A percentile compares a stretch with the other conserved stretches of the same genome.
Conservation (phyloP, 2,888 invertebrate species). For the Mantis religiosa region DNA sequence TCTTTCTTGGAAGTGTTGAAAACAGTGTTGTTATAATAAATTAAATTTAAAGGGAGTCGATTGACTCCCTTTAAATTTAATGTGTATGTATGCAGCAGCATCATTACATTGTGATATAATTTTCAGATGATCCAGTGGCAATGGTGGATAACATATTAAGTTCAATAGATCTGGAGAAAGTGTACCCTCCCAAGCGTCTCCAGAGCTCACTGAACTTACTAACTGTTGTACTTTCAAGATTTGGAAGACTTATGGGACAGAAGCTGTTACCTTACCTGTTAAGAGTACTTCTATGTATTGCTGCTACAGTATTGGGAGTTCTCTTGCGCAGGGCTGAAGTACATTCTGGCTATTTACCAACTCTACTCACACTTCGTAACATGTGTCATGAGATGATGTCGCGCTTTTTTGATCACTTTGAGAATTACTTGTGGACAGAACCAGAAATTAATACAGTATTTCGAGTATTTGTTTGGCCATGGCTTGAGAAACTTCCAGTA, state of each 20-base stretch:
- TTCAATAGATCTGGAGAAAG: constrained; percentile 52
- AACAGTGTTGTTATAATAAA: no score
- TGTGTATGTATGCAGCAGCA: no score
- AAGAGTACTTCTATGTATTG: constrained; percentile 66
- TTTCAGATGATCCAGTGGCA: constrained; percentile 49
- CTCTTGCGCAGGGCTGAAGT: constrained; percentile 43
- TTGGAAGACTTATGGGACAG: constrained; percentile 71
- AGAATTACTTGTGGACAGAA: constrained; percentile 66
- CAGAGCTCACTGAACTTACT: constrained; percentile 72
- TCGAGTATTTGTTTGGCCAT: constrained; percentile 76
- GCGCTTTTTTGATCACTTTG: constrained; percentile 76
- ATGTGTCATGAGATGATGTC: constrained; percentile 58
- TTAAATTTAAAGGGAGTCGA: no score
- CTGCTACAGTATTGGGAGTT: constrained; percentile 61
- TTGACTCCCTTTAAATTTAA: no score
- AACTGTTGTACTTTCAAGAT: constrained; percentile 72
- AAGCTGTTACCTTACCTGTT: constrained; percentile 64
- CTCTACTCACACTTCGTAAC: constrained; percentile 63
- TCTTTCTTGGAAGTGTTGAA: no score
- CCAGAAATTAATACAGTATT: constrained; percentile 72
- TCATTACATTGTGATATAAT: neutral
- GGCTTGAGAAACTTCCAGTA: constrained; percentile 65
- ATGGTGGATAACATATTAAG: constrained; percentile 49
- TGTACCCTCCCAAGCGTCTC: constrained; percentile 57
- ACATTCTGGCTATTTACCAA: constrained; percentile 58